Conservation (phyloP, 2,113 vertebrate species). For the Gracilinanus agilis region DNA sequence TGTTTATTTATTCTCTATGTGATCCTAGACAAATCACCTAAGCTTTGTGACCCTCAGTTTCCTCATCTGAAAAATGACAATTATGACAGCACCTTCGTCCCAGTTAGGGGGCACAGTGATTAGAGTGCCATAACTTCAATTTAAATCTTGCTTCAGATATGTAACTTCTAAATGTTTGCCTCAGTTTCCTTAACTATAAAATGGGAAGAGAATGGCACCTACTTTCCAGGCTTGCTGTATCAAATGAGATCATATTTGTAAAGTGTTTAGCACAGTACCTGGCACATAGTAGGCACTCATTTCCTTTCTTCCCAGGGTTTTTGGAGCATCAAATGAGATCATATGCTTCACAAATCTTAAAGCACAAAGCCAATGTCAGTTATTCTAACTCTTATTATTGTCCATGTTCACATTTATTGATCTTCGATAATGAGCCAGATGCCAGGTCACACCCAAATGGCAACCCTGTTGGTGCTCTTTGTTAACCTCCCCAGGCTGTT, state of each 20-base stretch:
- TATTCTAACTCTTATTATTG: neutral
- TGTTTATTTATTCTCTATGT: neutral
- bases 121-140: neutral
- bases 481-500: neutral
- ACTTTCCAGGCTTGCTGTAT: neutral
- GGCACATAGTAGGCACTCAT: neutral
- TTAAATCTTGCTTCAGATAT: neutral
- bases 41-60: neutral
- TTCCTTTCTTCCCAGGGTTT: neutral
- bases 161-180: neutral
- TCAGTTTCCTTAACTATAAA: neutral
- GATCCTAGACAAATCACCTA: neutral
- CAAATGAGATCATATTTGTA: neutral
- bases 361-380: neutral
- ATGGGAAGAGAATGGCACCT: neutral
- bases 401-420: neutral
- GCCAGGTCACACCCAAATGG: neutral
- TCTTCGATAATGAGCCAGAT: neutral
- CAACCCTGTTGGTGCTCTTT: neutral
- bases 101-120: neutral
- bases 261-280: neutral
- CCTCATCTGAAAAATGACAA: neutral
- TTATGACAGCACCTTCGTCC: neutral
- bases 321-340: neutral
- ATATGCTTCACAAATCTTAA: neutral